Evolutionary conservation across 2,888 invertebrate species (phyloP).

Genomic region (Microdon myrmicae): DNA sequence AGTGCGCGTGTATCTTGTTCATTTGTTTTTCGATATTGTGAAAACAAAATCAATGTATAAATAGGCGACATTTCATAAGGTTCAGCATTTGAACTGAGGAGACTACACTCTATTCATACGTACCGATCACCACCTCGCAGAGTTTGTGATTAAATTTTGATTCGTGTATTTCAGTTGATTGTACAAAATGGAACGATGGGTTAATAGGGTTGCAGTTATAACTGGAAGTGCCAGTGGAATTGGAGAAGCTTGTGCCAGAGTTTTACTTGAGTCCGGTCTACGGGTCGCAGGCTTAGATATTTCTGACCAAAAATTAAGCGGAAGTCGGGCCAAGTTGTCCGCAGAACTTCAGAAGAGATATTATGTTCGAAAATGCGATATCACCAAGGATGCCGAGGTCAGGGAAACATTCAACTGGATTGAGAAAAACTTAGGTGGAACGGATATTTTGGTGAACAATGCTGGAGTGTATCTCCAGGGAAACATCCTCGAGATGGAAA

Average conservation of each 20-base stretch:
- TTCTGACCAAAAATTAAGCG: conserved; percentile 57
- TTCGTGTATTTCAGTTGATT: no score
- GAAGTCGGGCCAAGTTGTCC: conserved; percentile 54
- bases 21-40: no score
- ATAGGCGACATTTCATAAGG: no score
- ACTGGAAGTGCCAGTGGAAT: conserved; percentile 76
- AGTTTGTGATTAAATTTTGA: no score
- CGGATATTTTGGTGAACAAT: conserved; percentile 72
- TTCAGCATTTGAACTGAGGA: no score
- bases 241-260: conserved; percentile 68
- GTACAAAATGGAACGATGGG: conserved; percentile 64
- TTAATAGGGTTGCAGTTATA: conserved; percentile 70
- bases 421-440: conserved; percentile 69
- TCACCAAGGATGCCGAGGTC: conserved; percentile 70
- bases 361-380: conserved; percentile 64
- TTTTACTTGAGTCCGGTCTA: conserved; percentile 68
- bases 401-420: conserved; percentile 69
- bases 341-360: conserved; percentile 55
- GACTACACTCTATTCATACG: no score
- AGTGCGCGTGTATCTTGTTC: no score
- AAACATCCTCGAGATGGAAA: conserved; percentile 58
- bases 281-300: conserved; percentile 70
- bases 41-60: no score
- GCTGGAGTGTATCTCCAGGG: conserved; percentile 67
- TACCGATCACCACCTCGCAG: no score